Conservation (phyloP, 2,888 invertebrate species). For the Drosophila diplacantha region DNA sequence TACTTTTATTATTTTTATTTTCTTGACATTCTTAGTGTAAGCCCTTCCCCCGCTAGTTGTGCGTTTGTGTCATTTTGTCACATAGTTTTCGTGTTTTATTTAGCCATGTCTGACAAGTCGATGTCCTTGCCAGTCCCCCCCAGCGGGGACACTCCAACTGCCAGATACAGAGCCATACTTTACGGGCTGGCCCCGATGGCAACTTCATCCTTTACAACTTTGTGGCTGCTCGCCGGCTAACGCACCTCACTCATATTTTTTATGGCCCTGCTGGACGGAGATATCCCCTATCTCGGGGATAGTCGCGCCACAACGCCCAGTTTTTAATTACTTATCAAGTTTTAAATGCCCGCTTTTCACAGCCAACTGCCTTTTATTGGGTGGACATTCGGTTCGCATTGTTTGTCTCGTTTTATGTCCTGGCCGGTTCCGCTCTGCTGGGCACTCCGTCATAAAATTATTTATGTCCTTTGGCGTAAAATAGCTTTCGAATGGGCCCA, state of each 20-base stretch:
- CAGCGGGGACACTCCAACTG: slow-evolving; percentile 9
- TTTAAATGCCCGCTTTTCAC: slow-evolving; percentile 59
- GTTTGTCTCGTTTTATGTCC: slow-evolving; percentile 46
- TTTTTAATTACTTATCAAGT: slow-evolving; percentile 69
- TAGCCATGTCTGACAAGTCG: slow-evolving; percentile 41
- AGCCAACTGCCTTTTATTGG: slow-evolving; percentile 63
- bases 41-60: slow-evolving; percentile 24
- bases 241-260: slow-evolving; percentile 36
- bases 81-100: slow-evolving; percentile 73
- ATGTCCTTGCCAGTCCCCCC: slow-evolving; percentile 9
- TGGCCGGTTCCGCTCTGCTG: slow-evolving; percentile 26
- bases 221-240: slow-evolving; percentile 18
- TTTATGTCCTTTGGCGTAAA: slow-evolving; percentile 57
- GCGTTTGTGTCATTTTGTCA: slow-evolving; percentile 60
- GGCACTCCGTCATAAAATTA: slow-evolving; percentile 34
- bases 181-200: slow-evolving; percentile 38
- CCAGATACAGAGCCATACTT: slow-evolving; percentile 35
- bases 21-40: slow-evolving; percentile 57
- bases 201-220: slow-evolving; percentile 32
- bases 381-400: slow-evolving; percentile 29
- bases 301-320: slow-evolving; percentile 9
- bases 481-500: slow-evolving; percentile 53
- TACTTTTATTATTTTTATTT: slow-evolving; percentile 67
- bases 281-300: slow-evolving; percentile 24
- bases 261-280: slow-evolving; percentile 41